phyloP scores from a whole-genome alignment of 2,797 vertebrate species.

The Peromyscus aztecus region DNA sequence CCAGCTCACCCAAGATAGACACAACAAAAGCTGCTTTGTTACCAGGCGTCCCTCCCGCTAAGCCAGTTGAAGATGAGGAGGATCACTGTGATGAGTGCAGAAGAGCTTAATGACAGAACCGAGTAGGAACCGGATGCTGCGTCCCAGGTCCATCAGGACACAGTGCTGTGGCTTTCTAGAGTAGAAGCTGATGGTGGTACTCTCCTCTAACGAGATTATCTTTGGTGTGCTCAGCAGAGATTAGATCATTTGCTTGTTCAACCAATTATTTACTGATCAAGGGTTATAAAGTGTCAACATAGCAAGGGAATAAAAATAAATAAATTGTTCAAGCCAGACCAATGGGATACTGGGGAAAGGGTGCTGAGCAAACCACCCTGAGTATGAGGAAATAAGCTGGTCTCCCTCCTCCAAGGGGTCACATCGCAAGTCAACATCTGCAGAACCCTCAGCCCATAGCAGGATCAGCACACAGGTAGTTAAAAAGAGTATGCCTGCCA shows the following conservation, averaged over 20 bases:
- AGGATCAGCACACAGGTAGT: background rate
- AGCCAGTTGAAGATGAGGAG: background rate
- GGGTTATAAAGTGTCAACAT: background rate
- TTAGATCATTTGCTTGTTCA: slow-evolving; percentile 3
- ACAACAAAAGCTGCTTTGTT: no score
- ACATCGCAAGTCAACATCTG: background rate
- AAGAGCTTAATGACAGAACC: rapidly evolving
- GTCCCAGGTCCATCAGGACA: rapidly evolving
- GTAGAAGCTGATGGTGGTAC: background rate
- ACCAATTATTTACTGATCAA: slow-evolving; percentile 11
- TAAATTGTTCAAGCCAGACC: background rate
- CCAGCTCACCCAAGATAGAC: background rate
- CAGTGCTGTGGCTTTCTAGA: background rate
- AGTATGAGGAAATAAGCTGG: background rate
- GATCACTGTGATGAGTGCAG: background rate
- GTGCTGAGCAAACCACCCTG: background rate
- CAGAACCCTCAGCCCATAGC: background rate
- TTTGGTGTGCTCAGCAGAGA: background rate
- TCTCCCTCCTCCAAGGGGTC: background rate
- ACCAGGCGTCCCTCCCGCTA: rapidly evolving
- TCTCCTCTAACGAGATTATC: background rate
- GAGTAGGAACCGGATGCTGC: rapidly evolving
- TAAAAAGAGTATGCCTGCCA: background rate
- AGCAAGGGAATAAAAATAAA: background rate
- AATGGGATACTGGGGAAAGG: rapidly evolving